Evolutionary conservation across 2,888 invertebrate genomes (phyloP).

Genomic region (Xylocampa areola): DNA sequence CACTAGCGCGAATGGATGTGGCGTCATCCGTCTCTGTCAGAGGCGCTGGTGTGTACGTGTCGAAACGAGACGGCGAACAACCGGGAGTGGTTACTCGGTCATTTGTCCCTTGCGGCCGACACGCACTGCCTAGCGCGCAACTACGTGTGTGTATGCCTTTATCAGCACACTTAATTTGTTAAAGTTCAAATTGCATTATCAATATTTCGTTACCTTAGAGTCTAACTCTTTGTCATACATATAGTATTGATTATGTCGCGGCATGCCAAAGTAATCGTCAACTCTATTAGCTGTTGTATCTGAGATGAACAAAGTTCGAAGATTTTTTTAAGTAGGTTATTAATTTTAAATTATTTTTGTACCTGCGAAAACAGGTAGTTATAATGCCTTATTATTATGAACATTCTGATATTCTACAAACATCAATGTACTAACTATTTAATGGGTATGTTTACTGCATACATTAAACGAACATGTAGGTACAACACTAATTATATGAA

Average conservation of each 20-base stretch:
- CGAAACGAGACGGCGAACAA: conserved; percentile 75
- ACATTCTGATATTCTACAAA: conserved; percentile 37
- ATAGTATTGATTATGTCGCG: conserved; percentile 1
- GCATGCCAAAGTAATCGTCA: conserved; percentile 2
- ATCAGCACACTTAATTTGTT: conserved; percentile 61
- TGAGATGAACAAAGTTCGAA: too few species aligned
- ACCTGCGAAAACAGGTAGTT: conserved; percentile 12
- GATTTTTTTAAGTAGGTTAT: too few species aligned
- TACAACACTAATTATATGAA: conserved; percentile 34
- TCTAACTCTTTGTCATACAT: conserved; percentile 8
- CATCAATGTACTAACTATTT: conserved; percentile 29
- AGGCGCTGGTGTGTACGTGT: conserved; percentile 66
- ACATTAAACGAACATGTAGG: conserved; percentile 34
- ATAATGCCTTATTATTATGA: conserved; percentile 16
- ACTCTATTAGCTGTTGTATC: too few species aligned
- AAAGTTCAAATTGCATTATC: conserved; percentile 30
- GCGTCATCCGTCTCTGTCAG: conserved; percentile 81
- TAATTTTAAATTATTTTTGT: conserved; percentile 15
- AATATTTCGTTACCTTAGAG: conserved; percentile 17
- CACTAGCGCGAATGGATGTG: conserved; percentile 79
- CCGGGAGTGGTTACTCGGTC: conserved; percentile 84
- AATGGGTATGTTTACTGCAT: conserved; percentile 40
- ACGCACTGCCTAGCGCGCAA: conserved; percentile 74
- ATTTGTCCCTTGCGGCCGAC: conserved; percentile 81
- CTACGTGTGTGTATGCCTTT: conserved; percentile 67